Evolutionary conservation across 2,113 vertebrate species (phyloP).

Genomic region (Alaudala cheleensis): DNA sequence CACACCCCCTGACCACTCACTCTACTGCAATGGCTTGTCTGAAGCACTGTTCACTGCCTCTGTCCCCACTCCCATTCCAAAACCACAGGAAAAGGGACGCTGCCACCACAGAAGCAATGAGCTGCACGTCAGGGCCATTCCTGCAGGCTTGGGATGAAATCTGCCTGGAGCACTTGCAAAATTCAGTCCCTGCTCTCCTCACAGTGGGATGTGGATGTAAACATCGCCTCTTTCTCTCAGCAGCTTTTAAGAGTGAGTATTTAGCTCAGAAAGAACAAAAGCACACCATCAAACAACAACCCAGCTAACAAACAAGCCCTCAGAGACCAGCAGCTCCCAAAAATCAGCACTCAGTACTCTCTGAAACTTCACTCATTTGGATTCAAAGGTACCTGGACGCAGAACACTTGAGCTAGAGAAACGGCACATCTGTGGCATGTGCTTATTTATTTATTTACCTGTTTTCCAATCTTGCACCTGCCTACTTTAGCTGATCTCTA

Average conservation of each 20-base stretch:
- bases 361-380: background rate
- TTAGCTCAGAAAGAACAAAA: background rate
- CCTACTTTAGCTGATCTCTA: constrained; percentile 48
- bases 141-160: background rate
- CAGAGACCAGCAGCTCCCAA: background rate
- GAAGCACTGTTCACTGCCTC: background rate
- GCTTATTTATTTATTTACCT: constrained; percentile 22
- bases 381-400: background rate
- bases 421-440: background rate
- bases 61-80: background rate
- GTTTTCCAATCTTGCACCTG: constrained; percentile 22
- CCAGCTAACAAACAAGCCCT: background rate
- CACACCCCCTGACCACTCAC: background rate
- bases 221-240: background rate
- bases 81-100: background rate
- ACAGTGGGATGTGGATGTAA: background rate
- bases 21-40: background rate
- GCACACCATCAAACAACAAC: background rate
- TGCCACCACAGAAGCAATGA: fast-evolving
- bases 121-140: fast-evolving
- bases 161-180: background rate
- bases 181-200: background rate
- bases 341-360: background rate
- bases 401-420: background rate
- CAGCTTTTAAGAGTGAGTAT: background rate